Percentiles rank a stretch among this genome's conserved stretches.
Evolutionary conservation across 2,113 vertebrate species (phyloP).

Genomic region (Pluvialis apricaria): DNA sequence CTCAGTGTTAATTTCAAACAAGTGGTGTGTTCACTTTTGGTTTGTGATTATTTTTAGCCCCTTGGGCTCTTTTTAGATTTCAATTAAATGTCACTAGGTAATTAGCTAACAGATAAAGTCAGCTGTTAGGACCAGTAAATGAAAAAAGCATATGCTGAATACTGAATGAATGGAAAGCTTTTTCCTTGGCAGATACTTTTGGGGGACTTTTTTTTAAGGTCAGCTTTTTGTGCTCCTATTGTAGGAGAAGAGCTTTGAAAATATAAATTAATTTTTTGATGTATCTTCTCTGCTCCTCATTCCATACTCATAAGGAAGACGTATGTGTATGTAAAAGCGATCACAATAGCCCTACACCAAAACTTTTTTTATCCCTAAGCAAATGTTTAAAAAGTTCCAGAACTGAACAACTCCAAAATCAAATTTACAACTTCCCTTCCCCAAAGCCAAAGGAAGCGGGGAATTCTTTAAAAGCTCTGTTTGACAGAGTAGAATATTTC

Average conservation of each 20-base stretch:
- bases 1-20: neutral
- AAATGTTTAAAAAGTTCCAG: conserved; percentile 13
- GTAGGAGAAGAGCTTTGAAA: neutral
- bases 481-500: neutral
- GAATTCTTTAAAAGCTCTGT: conserved; percentile 22
- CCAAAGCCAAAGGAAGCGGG: conserved; percentile 20
- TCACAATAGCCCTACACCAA: neutral
- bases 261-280: neutral
- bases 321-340: neutral
- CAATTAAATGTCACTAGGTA: conserved; percentile 42
- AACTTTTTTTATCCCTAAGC: neutral
- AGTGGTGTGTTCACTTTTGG: neutral
- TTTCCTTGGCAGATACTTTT: neutral
- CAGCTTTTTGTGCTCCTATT: neutral
- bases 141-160: neutral
- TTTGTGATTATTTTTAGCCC: conserved; percentile 49
- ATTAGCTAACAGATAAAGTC: conserved; percentile 32
- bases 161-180: neutral
- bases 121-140: neutral
- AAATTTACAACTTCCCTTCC: conserved; percentile 60
- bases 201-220: neutral
- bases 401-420: conserved; percentile 15
- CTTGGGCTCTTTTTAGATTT: neutral
- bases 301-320: neutral
- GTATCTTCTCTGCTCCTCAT: neutral